Conservation (phyloP, 2,797 vertebrate species). For the Chaenodraco wilsoni region DNA sequence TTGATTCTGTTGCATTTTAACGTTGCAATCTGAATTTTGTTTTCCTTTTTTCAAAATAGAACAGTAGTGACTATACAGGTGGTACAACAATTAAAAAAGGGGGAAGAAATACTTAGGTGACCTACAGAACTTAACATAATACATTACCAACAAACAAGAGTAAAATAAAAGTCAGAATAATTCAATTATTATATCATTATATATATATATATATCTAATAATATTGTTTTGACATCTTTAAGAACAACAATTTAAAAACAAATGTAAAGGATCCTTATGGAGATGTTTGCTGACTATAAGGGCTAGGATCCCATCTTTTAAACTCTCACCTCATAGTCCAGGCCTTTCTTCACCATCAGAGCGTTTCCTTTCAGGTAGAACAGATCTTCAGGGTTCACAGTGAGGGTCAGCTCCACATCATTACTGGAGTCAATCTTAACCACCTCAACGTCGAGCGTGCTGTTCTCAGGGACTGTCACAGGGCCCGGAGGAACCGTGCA, state of each 20-base stretch:
- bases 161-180: too few relatives aligned
- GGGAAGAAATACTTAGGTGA: too few relatives aligned
- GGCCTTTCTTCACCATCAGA: slow-evolving; percentile 79
- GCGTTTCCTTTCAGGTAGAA: slow-evolving; percentile 78
- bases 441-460: slow-evolving; percentile 76
- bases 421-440: slow-evolving; percentile 69
- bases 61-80: too few relatives aligned
- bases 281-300: too few relatives aligned
- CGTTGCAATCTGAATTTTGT: background rate
- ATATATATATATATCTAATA: too few relatives aligned
- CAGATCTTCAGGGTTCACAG: slow-evolving; percentile 78
- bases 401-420: slow-evolving; percentile 73
- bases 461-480: slow-evolving; percentile 80
- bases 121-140: too few relatives aligned
- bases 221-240: too few relatives aligned
- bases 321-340: slow-evolving; percentile 82
- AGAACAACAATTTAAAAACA: background rate
- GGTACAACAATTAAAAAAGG: too few relatives aligned
- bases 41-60: too few relatives aligned
- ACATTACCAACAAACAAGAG: too few relatives aligned
- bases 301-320: background rate
- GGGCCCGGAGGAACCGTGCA: slow-evolving; percentile 80
- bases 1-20: too few relatives aligned
- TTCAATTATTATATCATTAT: too few relatives aligned
- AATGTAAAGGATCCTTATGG: background rate